Base-by-base conservation (phyloP, 2,797 vertebrate species). In the Ctenochaetus hawaiiensis region DNA sequence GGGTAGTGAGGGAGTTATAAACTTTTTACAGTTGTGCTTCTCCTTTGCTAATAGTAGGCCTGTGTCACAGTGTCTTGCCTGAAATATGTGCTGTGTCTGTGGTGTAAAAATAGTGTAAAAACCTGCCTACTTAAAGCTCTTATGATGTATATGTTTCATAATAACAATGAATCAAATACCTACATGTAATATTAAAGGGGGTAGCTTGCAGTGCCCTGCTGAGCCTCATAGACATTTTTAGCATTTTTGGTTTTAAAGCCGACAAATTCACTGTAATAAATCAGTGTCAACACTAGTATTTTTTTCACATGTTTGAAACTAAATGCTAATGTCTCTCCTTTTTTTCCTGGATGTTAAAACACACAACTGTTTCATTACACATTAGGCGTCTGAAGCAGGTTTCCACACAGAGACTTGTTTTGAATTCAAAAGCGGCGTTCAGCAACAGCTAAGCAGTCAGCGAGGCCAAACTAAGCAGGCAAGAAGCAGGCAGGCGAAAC, bases 1-100 rank as follows among this genome's bases (percentile, higher is more conserved):
- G 17, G 54, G 65, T 6, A 4, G 13, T 4, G n/a, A 60, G 59
- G 70, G 62, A 66, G 47, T 62, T 78, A 69, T 73, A 68, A 84
- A 87, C 78, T 70, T 80, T 71, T 41, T 37, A 53, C 74, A 80
- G 41, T 61, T 61, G 60, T 68, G 56, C 54, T 30, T 59, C 48
- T 47, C 57, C 54, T 67, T 48, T 61, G 54, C n/a, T 56, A 44
- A 59, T 20, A 74, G 39, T 11, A 44, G 6, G 47, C 14, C 17
- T 65, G 45, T 70, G 65, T 47, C 1, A 9, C 45, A n/a, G 3
- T 47, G 20, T 59, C 48, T 66, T 20, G 22, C 16, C 49, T 68
- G 51, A 61, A 59, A 58, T 20, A 13, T 30, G 71, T 41, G 48
- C 10, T 39, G 39, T 47, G 37, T 39, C 16, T 6, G 5, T 48